phyloP scores from a whole-genome alignment of 2,113 vertebrate species.

The Nothocercus nigrocapillus region DNA sequence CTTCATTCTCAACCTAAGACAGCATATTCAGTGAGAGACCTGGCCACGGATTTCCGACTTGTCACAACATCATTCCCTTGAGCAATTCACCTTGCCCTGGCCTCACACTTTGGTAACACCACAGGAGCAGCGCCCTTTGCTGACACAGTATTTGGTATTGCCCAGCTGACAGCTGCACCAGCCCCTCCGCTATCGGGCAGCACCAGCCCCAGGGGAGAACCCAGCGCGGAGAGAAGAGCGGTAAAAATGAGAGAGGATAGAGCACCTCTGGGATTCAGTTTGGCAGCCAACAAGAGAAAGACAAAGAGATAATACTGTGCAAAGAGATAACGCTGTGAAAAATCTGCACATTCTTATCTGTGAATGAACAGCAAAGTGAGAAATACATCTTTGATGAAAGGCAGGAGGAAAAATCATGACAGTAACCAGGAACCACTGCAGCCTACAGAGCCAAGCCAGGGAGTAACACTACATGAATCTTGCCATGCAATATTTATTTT shows the following conservation, averaged over 20 bases:
- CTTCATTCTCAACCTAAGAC: background rate
- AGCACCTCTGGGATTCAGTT: background rate
- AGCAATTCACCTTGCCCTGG: background rate
- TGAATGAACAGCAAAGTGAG: background rate
- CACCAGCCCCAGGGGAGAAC: background rate
- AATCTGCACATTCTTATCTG: background rate
- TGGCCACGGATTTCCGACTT: background rate
- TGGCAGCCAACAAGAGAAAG: background rate
- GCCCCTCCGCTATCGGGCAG: background rate
- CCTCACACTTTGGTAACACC: background rate
- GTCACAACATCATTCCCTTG: background rate
- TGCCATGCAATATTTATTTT: background rate
- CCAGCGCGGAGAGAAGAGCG: background rate
- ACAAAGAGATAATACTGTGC: background rate
- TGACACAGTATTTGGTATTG: background rate
- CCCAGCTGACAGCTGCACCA: rapidly evolving
- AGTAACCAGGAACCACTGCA: background rate
- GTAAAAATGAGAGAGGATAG: background rate
- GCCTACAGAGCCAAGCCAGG: background rate
- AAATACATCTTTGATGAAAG: background rate
- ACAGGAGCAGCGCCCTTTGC: rapidly evolving
- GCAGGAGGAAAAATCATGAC: background rate
- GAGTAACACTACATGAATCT: background rate
- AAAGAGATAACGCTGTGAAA: background rate
- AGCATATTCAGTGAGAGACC: background rate